A percentile compares a stretch with the other conserved stretches of the same genome.
These are phyloP conservation scores for Sebastes iracundus DNA, from an alignment of 2,797 vertebrate species.

Conservation along the genomic window DNA sequence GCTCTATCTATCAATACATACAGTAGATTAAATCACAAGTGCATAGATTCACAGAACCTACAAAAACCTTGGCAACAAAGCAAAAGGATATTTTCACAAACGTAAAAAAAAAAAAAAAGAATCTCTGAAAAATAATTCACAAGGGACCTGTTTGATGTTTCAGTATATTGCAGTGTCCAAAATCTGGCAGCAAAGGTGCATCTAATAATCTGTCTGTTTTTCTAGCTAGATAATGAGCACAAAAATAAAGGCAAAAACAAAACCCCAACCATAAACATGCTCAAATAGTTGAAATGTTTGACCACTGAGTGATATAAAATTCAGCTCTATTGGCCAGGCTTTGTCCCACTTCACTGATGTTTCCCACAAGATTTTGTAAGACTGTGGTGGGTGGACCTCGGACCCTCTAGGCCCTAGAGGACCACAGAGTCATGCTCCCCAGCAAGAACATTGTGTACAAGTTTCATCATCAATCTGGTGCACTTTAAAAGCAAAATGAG, in stretches of 20 bases:
- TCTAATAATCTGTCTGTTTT: not conserved
- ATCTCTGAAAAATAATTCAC: not conserved
- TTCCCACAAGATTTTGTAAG: not conserved
- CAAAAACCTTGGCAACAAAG: not conserved
- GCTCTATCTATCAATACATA: not conserved
- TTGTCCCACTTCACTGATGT: not conserved
- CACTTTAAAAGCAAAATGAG: not conserved
- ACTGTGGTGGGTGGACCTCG: not conserved
- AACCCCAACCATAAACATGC: not conserved
- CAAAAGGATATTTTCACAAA: not conserved
- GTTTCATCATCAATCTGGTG: not conserved
- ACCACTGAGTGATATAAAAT: slow-evolving; percentile 10
- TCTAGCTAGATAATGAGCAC: not conserved
- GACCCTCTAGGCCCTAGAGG: too few relatives aligned
- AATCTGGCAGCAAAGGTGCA: not conserved
- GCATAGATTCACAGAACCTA: not conserved
- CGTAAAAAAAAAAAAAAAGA: not conserved
- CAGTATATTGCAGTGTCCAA: not conserved
- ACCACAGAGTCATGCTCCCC: not conserved
- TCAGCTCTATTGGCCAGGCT: not conserved
- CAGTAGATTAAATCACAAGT: not conserved
- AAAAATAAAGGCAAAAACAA: not conserved
- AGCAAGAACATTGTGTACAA: not conserved
- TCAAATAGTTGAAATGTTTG: not conserved
- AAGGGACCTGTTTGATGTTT: not conserved